Base-by-base conservation (phyloP, 2,113 vertebrate species). In the Cheilinus undulatus region DNA sequence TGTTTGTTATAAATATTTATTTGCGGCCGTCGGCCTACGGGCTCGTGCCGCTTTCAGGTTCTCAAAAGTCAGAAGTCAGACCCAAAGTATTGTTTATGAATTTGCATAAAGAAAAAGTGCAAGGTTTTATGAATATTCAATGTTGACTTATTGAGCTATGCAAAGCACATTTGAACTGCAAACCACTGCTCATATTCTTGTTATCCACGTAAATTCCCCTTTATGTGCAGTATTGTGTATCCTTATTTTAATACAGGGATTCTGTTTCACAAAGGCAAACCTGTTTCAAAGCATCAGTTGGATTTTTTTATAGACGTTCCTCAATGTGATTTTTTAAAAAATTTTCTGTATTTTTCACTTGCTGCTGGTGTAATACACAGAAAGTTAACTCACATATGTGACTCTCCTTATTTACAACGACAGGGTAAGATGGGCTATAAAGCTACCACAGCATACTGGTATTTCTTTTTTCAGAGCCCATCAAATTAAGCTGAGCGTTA, bases 1-100 rank as follows among this genome's bases (percentile, higher is more conserved):
- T 30, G 15, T 70, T 61, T 53, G 78, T 57, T 61, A 67, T 85
- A 60, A 81, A 88, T 87, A 81, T 84, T 66, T 70, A 86, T 83
- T 52, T 10, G n/a, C 10, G 48, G 11, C 24, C 13, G 27, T 46
- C 4, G 13, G 42, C 49, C 61, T 38, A 11, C 7, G n/a, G 38
- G 56, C 36, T 52, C 19, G 30, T 8, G 4, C 68, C 6, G 1
- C 7, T 19, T 54, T 72, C 40, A 60, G 73, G 67, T 76, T 66
- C 52, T 52, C 51, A 61, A 42, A 69, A 80, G 75, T 84, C 59
- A 76, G 36, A 51, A 74, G 70, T 78, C 57, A 58, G 69, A 62
- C 45, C n/a, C 19, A 60, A 69, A 53, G 53, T 51, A 14, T 24
- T 66, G 56, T 56, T 84, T 19, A 78, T 83, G 51, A 67, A 85